A percentile compares a stretch with the other conserved stretches of the same genome.
These are phyloP conservation scores for Hylyphantes graminicola DNA, from an alignment of 1,140 invertebrate species.

Conservation along the genomic window DNA sequence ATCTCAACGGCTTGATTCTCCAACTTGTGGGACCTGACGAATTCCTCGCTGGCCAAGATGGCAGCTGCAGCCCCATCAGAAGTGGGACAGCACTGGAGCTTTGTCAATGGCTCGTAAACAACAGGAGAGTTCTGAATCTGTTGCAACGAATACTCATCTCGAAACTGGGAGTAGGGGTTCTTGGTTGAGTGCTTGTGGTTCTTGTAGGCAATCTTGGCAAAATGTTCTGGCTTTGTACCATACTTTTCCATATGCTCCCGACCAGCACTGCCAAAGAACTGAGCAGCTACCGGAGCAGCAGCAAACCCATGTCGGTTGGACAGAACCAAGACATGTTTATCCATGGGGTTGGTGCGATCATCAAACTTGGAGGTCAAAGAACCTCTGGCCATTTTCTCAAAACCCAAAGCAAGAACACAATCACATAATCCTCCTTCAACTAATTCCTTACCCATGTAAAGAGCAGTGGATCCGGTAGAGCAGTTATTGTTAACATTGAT, in stretches of 20 bases:
- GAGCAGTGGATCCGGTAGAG: conserved; percentile 92
- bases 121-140: conserved; percentile 87
- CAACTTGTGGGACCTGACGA: conserved; percentile 84
- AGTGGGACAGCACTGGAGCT: conserved; percentile 96
- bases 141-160: conserved; percentile 87
- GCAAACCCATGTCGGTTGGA: conserved; percentile 82
- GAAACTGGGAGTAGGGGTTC: conserved; percentile 96
- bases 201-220: conserved; percentile 97
- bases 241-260: conserved; percentile 98
- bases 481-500: conserved; percentile 99
- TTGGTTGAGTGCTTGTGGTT: conserved; percentile 97
- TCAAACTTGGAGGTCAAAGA: conserved; percentile 83
- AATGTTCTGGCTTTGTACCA: conserved; percentile 90
- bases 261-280: conserved; percentile 97
- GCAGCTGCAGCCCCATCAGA: conserved; percentile 95
- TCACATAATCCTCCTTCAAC: conserved; percentile 85
- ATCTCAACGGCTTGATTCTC: conserved; percentile 91
- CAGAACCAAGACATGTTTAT: conserved; percentile 91
- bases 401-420: conserved; percentile 92
- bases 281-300: conserved; percentile 86
- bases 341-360: conserved; percentile 93
- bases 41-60: conserved; percentile 89
- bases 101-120: conserved; percentile 91
- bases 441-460: conserved; percentile 90
- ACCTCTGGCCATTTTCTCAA: conserved; percentile 97